Conservation (phyloP, 2,888 invertebrate genomes). For the Eupithecia subumbrata region DNA sequence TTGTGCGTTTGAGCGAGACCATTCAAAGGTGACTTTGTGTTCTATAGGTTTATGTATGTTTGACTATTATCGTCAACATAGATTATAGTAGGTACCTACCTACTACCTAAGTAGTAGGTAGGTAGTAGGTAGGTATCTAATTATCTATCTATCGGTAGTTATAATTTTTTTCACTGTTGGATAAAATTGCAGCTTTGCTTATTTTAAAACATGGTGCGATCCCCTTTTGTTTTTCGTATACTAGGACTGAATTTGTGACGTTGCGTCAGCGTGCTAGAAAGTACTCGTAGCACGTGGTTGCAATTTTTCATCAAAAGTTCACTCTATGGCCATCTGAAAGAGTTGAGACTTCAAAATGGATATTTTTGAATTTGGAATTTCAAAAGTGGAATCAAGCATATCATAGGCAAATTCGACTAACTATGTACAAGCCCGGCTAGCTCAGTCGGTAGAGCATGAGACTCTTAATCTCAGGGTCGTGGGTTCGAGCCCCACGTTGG, state of each 20-base stretch:
- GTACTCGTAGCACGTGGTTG: too few relatives aligned
- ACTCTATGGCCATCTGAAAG: too few relatives aligned
- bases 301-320: too few relatives aligned
- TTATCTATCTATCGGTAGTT: too few relatives aligned
- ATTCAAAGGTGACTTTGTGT: constrained; percentile 3
- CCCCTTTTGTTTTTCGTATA: too few relatives aligned
- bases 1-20: constrained; percentile 43
- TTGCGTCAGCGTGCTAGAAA: too few relatives aligned
- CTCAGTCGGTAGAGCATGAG: constrained; percentile 84
- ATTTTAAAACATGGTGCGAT: too few relatives aligned
- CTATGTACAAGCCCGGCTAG: constrained; percentile 69
- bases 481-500: constrained; percentile 86
- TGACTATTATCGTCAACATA: neutral
- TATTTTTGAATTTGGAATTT: neutral
- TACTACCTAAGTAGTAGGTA: neutral
- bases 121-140: too few relatives aligned
- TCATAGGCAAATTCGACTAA: neutral
- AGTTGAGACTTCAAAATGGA: neutral
- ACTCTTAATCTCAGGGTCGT: constrained; percentile 86
- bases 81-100: neutral
- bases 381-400: neutral
- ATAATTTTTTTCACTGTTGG: neutral
- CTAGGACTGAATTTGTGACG: too few relatives aligned
- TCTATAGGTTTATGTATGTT: neutral
- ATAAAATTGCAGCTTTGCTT: neutral